Conservation (phyloP, 1,140 invertebrate genomes). For the Pogonognathellus flavescens region DNA sequence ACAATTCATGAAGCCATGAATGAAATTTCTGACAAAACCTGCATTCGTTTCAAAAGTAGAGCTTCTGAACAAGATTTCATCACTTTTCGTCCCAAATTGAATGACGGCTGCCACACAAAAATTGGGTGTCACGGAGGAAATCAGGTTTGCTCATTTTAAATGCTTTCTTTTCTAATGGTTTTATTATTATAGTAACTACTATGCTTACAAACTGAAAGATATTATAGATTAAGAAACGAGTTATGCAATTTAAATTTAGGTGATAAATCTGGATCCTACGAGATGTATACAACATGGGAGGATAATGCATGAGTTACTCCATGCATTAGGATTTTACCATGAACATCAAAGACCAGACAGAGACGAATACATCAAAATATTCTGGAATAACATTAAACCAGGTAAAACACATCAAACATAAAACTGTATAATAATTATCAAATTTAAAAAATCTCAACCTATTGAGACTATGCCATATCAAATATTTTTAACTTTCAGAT, state of each 20-base stretch:
- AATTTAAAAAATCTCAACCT: too few species aligned
- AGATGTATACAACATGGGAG: slow-evolving; percentile 54
- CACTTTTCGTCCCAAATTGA: neutral
- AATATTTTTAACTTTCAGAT: neutral
- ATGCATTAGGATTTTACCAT: slow-evolving; percentile 71
- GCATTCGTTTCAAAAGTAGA: neutral
- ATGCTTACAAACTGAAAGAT: too few species aligned
- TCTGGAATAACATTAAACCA: slow-evolving; percentile 68
- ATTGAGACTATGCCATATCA: slow-evolving; percentile 50
- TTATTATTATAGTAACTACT: too few species aligned
- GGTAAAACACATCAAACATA: slow-evolving; percentile 21
- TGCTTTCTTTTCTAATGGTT: neutral
- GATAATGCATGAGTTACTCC: slow-evolving; percentile 69
- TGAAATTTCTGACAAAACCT: neutral
- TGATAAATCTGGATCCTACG: slow-evolving; percentile 54
- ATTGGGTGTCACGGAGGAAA: neutral
- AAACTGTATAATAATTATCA: too few species aligned
- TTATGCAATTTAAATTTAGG: neutral
- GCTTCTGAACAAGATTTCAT: neutral
- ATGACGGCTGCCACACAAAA: slow-evolving; percentile 10
- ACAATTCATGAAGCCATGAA: slow-evolving; percentile 3
- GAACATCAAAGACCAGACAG: slow-evolving; percentile 71
- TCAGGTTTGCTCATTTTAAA: neutral
- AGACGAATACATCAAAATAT: slow-evolving; percentile 69
- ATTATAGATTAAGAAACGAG: too few species aligned